These are phyloP conservation scores for Calosoma granatense DNA, from an alignment of 1,140 invertebrate species.

Conservation along the genomic window DNA sequence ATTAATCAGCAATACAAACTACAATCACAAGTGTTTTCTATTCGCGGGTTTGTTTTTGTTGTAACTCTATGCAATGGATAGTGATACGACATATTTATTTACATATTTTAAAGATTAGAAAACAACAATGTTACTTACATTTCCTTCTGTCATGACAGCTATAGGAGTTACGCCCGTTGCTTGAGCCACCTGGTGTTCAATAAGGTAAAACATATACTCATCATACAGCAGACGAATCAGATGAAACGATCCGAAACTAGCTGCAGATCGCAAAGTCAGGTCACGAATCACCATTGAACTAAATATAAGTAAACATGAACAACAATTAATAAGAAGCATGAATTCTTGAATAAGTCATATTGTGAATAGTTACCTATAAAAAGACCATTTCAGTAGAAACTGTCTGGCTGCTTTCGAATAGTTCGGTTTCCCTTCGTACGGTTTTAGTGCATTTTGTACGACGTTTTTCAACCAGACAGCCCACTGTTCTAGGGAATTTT, in stretches of 20 bases:
- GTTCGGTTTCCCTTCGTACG: conserved; percentile 71
- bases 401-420: conserved; percentile 88
- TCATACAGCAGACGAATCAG: conserved; percentile 94
- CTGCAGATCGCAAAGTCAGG: conserved; percentile 87
- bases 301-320: conserved; percentile 32
- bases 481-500: conserved; percentile 94
- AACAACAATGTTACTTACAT: too few relatives aligned
- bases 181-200: conserved; percentile 92
- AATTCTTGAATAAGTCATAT: conserved; percentile 9
- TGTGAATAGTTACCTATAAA: conserved; percentile 68
- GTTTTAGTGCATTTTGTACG: conserved; percentile 76
- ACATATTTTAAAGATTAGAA: too few relatives aligned
- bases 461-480: conserved; percentile 92
- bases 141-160: conserved; percentile 73
- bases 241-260: conserved; percentile 98
- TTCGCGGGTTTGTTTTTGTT: too few relatives aligned
- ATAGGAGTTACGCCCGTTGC: conserved; percentile 86
- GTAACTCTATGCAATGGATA: too few relatives aligned
- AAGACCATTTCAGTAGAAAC: conserved; percentile 97
- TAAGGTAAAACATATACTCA: conserved; percentile 98
- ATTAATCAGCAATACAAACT: too few relatives aligned
- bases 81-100: too few relatives aligned
- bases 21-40: too few relatives aligned
- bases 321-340: conserved; percentile 11
- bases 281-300: conserved; percentile 95